Base-by-base conservation (phyloP, 2,888 invertebrate genomes). In the Drosophila subsilvestris region DNA sequence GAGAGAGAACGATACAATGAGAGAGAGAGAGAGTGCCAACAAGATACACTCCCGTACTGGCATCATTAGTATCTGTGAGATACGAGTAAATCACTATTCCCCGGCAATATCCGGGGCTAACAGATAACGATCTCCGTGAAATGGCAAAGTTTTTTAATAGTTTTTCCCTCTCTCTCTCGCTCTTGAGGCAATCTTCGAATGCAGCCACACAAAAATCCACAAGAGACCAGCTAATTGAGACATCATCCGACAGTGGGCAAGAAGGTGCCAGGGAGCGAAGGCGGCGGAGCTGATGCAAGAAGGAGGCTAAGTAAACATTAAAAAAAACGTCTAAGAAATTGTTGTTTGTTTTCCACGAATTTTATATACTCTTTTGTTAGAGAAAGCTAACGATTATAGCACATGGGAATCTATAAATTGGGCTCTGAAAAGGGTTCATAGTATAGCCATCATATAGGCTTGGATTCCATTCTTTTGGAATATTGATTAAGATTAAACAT, bases 141-240 rank as follows among this genome's bases (percentile, higher is more conserved):
- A 53, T 63, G 63, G 65, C 29, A 20, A 63, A 43, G 9, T 9
- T 20, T 57, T 72, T 71, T 71, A 71, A 71, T 71, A 63, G 71
- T 71, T 71, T 53, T n/a, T 22, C 17, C 59, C 42, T 43, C 17
- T 43, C 22, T 37, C 32, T 47, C n/a, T 32, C 56, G 37, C 57
- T 72, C 63, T 58, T 18, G 25, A 25, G 56, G 63, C 57, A 49
- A 54, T 72, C 72, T 57, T 32, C 37, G 27, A 22, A 22, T 29
- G 17, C 45, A 47, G 48, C 57, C 57, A 57, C 84, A 78, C 79
- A 78, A 80, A 74, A 69, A 71, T 76, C 71, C 73, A 59, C 72
- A 68, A 75, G 77, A 72, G 44, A 54, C 73, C 73, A 81, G 57
- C 87, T 84, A 84, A 84, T 84, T 84, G 83, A 84, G 83, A 84